Percentiles rank a stretch among this genome's conserved stretches.
These are phyloP conservation scores for Norana najaformis DNA, from an alignment of 2,888 invertebrate genomes.

Conservation along the genomic window DNA sequence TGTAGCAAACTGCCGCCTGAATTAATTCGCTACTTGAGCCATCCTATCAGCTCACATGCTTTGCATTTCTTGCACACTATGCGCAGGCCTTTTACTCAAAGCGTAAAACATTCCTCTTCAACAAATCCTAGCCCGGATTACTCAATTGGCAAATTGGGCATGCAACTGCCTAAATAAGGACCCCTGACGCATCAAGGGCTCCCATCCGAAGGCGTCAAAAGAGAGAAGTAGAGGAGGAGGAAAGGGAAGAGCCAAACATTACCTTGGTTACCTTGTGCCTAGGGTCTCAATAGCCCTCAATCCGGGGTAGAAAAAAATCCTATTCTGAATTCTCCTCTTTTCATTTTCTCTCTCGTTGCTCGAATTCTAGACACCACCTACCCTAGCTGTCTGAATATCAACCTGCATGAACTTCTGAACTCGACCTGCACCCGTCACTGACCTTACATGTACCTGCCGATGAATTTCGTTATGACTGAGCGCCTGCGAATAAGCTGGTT, in stretches of 20 bases:
- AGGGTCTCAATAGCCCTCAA: not conserved
- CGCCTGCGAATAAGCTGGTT: not conserved
- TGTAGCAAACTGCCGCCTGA: too few species aligned
- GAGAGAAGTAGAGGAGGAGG: not conserved
- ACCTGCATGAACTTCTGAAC: not conserved
- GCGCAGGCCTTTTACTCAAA: not conserved
- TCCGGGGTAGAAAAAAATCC: not conserved
- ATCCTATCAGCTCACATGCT: not conserved
- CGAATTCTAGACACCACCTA: not conserved
- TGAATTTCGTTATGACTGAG: not conserved
- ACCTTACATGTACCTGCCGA: not conserved
- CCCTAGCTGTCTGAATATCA: not conserved
- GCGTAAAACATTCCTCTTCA: not conserved
- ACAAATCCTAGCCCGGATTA: not conserved
- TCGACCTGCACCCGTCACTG: not conserved
- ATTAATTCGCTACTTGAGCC: not conserved
- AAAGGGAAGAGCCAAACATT: not conserved
- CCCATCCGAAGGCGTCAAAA: not conserved
- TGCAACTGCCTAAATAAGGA: too few species aligned
- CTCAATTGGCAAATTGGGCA: not conserved
- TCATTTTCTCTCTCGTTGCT: not conserved
- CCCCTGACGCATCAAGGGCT: not conserved
- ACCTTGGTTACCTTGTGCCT: not conserved
- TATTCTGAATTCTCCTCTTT: not conserved
- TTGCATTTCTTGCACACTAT: not conserved